Conservation (phyloP, 1,140 invertebrate genomes). For the Phocides pigmalion region DNA sequence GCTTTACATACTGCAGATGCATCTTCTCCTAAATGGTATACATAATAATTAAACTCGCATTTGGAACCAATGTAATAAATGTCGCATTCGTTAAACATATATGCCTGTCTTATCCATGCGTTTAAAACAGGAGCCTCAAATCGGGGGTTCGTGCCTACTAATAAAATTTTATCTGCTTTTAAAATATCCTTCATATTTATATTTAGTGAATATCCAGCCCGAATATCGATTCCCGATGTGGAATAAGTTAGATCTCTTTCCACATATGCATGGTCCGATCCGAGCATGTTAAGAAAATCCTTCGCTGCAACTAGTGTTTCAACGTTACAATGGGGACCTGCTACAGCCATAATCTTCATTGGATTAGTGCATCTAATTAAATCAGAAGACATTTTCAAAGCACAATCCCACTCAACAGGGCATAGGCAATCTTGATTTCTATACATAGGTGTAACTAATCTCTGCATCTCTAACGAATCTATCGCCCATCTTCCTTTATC, state of each 20-base stretch:
- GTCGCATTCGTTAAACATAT: conserved; percentile 84
- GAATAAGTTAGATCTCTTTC: conserved; percentile 57
- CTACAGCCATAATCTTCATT: conserved; percentile 85
- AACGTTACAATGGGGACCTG: conserved; percentile 87
- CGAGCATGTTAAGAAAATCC: conserved; percentile 89
- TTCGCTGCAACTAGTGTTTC: conserved; percentile 88
- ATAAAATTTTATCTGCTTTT: conserved; percentile 88
- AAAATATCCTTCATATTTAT: conserved; percentile 83
- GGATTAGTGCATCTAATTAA: conserved; percentile 58
- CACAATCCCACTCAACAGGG: conserved; percentile 87
- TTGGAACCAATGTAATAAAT: conserved; percentile 86
- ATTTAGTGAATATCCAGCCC: conserved; percentile 65
- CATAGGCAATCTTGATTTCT: conserved; percentile 81
- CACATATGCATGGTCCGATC: conserved; percentile 80
- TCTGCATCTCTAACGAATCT: conserved; percentile 90
- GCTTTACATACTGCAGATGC: conserved; percentile 83
- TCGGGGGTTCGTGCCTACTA: conserved; percentile 91
- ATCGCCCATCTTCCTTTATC: conserved; percentile 91
- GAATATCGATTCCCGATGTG: conserved; percentile 50
- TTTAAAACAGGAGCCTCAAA: conserved; percentile 92
- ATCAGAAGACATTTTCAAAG: conserved; percentile 82
- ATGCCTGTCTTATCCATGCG: conserved; percentile 89
- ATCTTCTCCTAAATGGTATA: conserved; percentile 83
- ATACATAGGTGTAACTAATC: conserved; percentile 88
- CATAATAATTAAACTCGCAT: conserved; percentile 88